Evolutionary conservation across 2,888 invertebrate species (phyloP).

Genomic region (Tuta absoluta): DNA sequence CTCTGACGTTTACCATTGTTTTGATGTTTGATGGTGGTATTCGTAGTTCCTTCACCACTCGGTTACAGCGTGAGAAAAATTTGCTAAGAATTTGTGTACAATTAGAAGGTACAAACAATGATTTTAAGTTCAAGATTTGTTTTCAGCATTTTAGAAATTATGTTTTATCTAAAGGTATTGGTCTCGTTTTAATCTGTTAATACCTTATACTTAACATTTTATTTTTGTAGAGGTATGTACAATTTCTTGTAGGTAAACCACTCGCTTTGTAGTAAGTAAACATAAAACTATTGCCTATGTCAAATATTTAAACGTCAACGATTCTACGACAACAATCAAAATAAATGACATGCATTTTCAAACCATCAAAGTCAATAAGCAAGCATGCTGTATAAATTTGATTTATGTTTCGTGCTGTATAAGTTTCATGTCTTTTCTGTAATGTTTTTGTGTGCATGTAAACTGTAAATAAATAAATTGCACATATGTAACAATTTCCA

Average conservation of each 20-base stretch:
- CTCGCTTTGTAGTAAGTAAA: not conserved
- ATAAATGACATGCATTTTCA: not conserved
- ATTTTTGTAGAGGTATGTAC: not conserved
- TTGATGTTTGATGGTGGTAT: conserved; percentile 64
- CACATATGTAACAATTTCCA: too few relatives aligned
- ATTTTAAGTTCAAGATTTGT: too few relatives aligned
- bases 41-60: conserved; percentile 29
- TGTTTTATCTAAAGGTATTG: too few relatives aligned
- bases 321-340: not conserved
- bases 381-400: not conserved
- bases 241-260: not conserved
- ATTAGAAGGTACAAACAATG: not conserved
- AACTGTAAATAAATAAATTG: too few relatives aligned
- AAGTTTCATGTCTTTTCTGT: too few relatives aligned
- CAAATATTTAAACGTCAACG: not conserved
- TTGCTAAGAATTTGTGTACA: not conserved
- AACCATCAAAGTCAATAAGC: not conserved
- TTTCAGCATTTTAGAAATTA: too few relatives aligned
- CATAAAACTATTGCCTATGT: not conserved
- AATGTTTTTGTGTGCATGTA: too few relatives aligned
- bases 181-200: too few relatives aligned
- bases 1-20: conserved; percentile 66
- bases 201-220: too few relatives aligned
- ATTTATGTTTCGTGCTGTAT: too few relatives aligned
- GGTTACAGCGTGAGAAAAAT: conserved; percentile 23